These are phyloP conservation scores for Ahaetulla prasina DNA, from an alignment of 2,113 vertebrate genomes.

Conservation along the genomic window DNA sequence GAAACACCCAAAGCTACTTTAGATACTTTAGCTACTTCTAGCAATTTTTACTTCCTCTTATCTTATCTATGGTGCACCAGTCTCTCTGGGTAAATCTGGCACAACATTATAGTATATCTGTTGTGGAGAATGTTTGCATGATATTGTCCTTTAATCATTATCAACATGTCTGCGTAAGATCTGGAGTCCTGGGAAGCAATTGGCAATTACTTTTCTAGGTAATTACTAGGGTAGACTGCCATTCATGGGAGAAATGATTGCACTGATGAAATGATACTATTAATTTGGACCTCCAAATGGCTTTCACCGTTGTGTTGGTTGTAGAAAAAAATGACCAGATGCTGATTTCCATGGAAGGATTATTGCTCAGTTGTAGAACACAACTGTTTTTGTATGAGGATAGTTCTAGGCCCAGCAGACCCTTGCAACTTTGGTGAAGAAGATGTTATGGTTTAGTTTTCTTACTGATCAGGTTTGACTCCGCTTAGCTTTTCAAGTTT, in stretches of 20 bases:
- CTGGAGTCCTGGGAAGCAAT: too few relatives aligned
- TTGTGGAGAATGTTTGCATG: background rate
- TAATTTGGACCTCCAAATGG: background rate
- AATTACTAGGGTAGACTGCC: background rate
- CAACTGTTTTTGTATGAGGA: background rate
- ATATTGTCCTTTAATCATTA: too few relatives aligned
- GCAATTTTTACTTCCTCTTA: too few relatives aligned
- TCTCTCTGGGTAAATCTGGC: too few relatives aligned
- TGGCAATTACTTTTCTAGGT: background rate
- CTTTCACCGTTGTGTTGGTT: background rate
- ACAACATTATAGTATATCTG: background rate
- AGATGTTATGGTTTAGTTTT: background rate
- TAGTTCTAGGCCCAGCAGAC: background rate
- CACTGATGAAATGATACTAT: background rate
- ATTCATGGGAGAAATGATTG: background rate
- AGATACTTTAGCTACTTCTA: too few relatives aligned
- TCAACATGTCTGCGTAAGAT: background rate
- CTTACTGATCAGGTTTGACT: background rate
- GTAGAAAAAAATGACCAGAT: background rate
- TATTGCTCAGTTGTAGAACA: background rate
- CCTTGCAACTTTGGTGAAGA: background rate
- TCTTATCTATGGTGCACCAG: too few relatives aligned
- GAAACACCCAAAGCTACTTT: too few relatives aligned
- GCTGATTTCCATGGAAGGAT: background rate
- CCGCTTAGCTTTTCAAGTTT: background rate